Conservation (phyloP, 2,113 vertebrate genomes). For the Lampris incognitus region DNA sequence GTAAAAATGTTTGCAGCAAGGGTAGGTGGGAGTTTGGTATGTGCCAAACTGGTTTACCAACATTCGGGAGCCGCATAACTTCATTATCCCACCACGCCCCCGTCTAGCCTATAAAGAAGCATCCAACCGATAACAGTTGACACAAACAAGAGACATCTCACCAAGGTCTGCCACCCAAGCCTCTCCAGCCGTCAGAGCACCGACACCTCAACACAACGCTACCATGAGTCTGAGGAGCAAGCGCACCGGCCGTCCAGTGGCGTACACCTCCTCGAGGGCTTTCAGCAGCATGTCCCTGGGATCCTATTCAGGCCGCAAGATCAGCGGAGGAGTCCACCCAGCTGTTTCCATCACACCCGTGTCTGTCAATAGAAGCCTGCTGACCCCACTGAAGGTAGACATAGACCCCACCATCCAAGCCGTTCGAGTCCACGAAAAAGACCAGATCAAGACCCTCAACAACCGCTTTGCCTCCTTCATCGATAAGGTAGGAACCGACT, state of each 20-base stretch:
- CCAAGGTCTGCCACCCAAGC: not conserved
- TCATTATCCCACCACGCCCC: constrained; percentile 55
- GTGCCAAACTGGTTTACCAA: constrained; percentile 67
- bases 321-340: not conserved
- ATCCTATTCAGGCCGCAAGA: constrained; percentile 43
- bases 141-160: constrained; percentile 12
- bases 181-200: constrained; percentile 16
- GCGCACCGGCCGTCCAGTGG: not conserved
- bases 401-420: constrained; percentile 80
- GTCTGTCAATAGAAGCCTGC: constrained; percentile 78
- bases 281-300: constrained; percentile 66
- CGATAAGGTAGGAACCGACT: constrained; percentile 77
- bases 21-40: constrained; percentile 57
- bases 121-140: constrained; percentile 17
- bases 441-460: constrained; percentile 85
- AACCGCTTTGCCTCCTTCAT: constrained; percentile 83
- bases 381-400: constrained; percentile 72
- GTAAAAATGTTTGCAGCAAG: not conserved
- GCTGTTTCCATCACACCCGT: constrained; percentile 71
- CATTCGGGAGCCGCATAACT: constrained; percentile 57
- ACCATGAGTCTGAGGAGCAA: constrained; percentile 67
- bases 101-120: constrained; percentile 57
- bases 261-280: not conserved
- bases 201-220: not conserved
- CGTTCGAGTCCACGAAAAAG: constrained; percentile 81